These are phyloP conservation scores for Xenopus borealis DNA, from an alignment of 2,113 vertebrate species.

Conservation along the genomic window DNA sequence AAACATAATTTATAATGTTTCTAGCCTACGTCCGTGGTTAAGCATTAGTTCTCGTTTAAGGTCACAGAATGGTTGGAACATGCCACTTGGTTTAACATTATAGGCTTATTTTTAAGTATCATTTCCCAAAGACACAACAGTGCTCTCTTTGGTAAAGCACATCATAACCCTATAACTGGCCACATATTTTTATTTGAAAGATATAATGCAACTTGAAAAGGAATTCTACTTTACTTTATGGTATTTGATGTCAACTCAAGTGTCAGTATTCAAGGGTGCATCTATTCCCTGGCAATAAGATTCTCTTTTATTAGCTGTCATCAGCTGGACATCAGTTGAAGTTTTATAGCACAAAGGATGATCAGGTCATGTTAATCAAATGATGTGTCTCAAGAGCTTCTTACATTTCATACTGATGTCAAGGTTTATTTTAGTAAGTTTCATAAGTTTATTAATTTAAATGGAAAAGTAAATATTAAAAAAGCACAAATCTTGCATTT, in stretches of 20 bases:
- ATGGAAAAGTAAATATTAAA: slow-evolving; percentile 17
- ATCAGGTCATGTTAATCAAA: slow-evolving; percentile 45
- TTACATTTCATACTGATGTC: slow-evolving; percentile 44
- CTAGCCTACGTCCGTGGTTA: no score
- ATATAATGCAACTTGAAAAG: slow-evolving; percentile 31
- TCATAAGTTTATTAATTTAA: slow-evolving; percentile 26
- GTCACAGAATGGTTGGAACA: background rate
- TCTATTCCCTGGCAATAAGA: slow-evolving; percentile 35
- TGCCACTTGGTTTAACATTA: background rate
- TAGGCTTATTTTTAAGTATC: background rate
- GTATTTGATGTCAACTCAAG: slow-evolving; percentile 40
- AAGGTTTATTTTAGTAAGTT: slow-evolving; percentile 43
- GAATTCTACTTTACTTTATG: slow-evolving; percentile 25
- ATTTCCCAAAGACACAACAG: background rate
- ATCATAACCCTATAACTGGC: slow-evolving; percentile 25
- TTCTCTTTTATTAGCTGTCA: slow-evolving; percentile 46
- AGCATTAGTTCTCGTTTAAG: background rate
- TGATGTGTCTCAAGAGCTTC: slow-evolving; percentile 37
- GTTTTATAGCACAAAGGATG: slow-evolving; percentile 45
- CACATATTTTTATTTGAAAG: slow-evolving; percentile 24
- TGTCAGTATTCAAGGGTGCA: slow-evolving; percentile 46
- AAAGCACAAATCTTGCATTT: background rate
- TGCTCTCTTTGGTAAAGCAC: background rate
- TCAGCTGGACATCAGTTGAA: slow-evolving; percentile 38
- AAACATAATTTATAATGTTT: no score